Conservation (phyloP, 2,888 invertebrate species). For the Digitonthophagus gazella region DNA sequence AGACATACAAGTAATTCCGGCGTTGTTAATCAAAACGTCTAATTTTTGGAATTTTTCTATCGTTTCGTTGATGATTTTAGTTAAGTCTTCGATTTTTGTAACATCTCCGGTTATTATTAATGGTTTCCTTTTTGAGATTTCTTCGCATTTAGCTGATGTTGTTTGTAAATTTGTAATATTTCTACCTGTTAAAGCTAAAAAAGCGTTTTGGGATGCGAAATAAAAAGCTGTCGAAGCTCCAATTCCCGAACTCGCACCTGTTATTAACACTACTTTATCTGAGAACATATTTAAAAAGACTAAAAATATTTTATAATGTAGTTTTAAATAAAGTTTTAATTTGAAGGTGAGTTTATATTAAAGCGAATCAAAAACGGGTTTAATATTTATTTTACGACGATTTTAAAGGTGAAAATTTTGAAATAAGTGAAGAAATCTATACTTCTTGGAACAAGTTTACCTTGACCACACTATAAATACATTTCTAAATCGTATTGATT, state of each 20-base stretch:
- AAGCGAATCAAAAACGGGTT: not conserved
- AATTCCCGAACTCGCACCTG: slow-evolving; percentile 76
- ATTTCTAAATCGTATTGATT: not conserved
- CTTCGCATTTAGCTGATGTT: slow-evolving; percentile 50
- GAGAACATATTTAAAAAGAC: slow-evolving; percentile 49
- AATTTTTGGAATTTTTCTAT: slow-evolving; percentile 67
- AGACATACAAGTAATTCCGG: slow-evolving; percentile 61
- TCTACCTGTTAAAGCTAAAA: slow-evolving; percentile 65
- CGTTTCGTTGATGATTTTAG: slow-evolving; percentile 66
- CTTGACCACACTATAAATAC: not conserved
- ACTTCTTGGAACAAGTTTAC: not conserved
- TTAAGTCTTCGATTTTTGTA: slow-evolving; percentile 65
- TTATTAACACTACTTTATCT: slow-evolving; percentile 65
- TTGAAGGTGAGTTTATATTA: too few relatives aligned
- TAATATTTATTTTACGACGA: not conserved
- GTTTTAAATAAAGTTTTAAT: slow-evolving; percentile 24
- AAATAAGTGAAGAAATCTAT: not conserved
- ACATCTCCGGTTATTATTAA: slow-evolving; percentile 65
- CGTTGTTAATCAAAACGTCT: slow-evolving; percentile 80
- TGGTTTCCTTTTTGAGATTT: slow-evolving; percentile 45
- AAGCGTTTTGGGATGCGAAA: slow-evolving; percentile 67
- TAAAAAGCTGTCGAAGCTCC: slow-evolving; percentile 72
- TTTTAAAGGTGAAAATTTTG: not conserved
- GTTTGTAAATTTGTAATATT: slow-evolving; percentile 64
- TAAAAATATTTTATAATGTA: too few relatives aligned